phyloP scores from a whole-genome alignment of 2,888 invertebrate genomes.

The Pseudococcus longispinus region DNA sequence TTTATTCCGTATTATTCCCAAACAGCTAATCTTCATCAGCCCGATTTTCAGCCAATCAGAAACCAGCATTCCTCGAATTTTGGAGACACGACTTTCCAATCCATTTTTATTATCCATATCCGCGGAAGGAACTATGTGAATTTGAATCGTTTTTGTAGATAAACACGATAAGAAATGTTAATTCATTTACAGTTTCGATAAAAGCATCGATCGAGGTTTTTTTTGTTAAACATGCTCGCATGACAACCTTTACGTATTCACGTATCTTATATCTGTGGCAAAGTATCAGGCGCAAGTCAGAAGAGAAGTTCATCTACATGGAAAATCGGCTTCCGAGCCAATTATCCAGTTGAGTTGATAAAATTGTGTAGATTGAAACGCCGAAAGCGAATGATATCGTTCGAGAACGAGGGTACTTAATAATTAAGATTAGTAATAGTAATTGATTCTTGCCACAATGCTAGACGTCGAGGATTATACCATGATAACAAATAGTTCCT shows the following conservation, averaged over 20 bases:
- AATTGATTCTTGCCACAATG: conserved; percentile 21
- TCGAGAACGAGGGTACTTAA: background rate
- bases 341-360: background rate
- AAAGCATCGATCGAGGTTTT: background rate
- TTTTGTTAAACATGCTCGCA: background rate
- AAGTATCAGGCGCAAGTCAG: background rate
- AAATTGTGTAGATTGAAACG: background rate
- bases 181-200: background rate
- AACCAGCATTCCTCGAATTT: too few relatives aligned
- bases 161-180: background rate
- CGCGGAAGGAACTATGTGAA: too few relatives aligned
- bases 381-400: conserved; percentile 15
- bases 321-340: background rate
- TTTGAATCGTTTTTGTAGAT: too few relatives aligned
- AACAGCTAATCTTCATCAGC: too few relatives aligned
- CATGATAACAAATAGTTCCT: background rate
- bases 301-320: background rate
- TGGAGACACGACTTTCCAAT: too few relatives aligned
- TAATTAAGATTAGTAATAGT: conserved; percentile 23
- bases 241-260: background rate
- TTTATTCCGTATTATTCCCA: too few relatives aligned
- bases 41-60: too few relatives aligned
- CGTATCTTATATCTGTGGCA: background rate
- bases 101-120: too few relatives aligned
- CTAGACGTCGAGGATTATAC: background rate